Evolutionary conservation across 2,113 vertebrate species (phyloP).

Genomic region (Abramis brama): DNA sequence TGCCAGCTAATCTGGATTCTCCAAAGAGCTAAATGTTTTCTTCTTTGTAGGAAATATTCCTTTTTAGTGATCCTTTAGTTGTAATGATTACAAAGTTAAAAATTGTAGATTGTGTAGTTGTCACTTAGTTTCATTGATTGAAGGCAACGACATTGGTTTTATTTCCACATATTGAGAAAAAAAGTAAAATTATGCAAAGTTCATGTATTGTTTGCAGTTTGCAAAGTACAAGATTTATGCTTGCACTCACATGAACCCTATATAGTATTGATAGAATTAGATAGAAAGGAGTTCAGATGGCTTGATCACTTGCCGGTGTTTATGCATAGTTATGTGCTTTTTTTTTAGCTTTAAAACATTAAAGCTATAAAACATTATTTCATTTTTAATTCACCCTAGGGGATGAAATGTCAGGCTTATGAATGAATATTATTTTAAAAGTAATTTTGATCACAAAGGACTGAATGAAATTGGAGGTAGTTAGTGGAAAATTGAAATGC

Average conservation of each 20-base stretch:
- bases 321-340: neutral
- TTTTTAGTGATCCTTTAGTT: neutral
- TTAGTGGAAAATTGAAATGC: neutral
- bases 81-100: neutral
- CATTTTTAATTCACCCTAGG: neutral
- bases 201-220: constrained; percentile 7
- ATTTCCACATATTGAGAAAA: neutral
- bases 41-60: neutral
- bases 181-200: neutral
- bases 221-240: neutral
- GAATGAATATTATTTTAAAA: neutral
- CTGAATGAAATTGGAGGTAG: neutral
- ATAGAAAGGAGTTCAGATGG: neutral
- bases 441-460: neutral
- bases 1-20: neutral
- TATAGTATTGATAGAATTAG: too few species aligned
- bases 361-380: neutral
- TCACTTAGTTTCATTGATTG: neutral
- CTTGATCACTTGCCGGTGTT: neutral
- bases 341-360: neutral
- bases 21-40: neutral
- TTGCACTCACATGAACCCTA: neutral
- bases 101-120: neutral
- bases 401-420: neutral
- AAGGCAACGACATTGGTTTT: neutral